phyloP scores from a whole-genome alignment of 1,140 invertebrate genomes.

The Planococcus citri region DNA sequence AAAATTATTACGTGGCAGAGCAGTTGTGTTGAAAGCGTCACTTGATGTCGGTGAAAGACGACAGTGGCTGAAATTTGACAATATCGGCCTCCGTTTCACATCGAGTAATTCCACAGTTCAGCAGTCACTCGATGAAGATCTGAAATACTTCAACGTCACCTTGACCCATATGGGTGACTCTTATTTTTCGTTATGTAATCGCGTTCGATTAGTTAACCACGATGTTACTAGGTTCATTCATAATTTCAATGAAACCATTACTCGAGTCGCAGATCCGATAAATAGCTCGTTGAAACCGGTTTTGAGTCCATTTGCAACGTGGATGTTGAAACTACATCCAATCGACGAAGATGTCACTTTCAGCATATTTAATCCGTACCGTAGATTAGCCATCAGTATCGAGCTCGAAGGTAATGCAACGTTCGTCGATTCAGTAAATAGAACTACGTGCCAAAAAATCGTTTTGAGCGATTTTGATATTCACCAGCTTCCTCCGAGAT shows the following conservation, averaged over 20 bases:
- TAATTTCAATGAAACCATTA: too few species aligned
- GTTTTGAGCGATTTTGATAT: too few species aligned
- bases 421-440: too few species aligned
- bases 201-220: too few species aligned
- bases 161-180: neutral
- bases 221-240: too few species aligned
- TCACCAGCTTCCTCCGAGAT: too few species aligned
- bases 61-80: neutral
- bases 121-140: neutral
- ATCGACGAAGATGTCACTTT: neutral
- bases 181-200: neutral
- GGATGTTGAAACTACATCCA: neutral
- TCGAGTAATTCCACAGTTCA: neutral
- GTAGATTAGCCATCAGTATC: too few species aligned
- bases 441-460: too few species aligned
- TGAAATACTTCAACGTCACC: neutral
- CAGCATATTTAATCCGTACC: too few species aligned
- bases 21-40: neutral
- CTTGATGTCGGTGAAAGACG: neutral
- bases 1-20: neutral
- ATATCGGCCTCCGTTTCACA: neutral
- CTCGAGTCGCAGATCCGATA: too few species aligned
- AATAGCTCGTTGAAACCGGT: neutral
- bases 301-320: neutral
- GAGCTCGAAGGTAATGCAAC: too few species aligned